phyloP scores from a whole-genome alignment of 1,140 invertebrate species.

The Aphelinus certus region DNA sequence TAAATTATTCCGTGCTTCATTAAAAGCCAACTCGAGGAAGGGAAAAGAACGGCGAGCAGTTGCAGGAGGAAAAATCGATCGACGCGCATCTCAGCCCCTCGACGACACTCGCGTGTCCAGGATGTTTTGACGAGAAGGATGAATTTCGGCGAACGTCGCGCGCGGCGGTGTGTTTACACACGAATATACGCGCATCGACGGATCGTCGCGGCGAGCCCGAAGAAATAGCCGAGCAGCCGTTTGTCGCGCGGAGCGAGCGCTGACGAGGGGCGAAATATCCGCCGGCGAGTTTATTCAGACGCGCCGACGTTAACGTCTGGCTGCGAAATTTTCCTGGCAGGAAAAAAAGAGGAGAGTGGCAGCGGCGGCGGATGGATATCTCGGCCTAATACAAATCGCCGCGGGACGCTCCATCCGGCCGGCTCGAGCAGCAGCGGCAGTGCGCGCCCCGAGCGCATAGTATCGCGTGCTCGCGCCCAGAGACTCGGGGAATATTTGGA shows the following conservation, averaged over 20 bases:
- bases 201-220: slow-evolving; percentile 35
- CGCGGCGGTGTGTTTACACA: too few relatives aligned
- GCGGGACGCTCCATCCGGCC: slow-evolving; percentile 32
- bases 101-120: too few relatives aligned
- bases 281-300: slow-evolving; percentile 24
- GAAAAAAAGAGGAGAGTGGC: slow-evolving; percentile 1
- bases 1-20: too few relatives aligned
- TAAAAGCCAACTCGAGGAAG: too few relatives aligned
- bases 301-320: neutral
- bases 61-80: too few relatives aligned
- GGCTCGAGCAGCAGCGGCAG: slow-evolving; percentile 35
- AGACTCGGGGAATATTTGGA: slow-evolving; percentile 60
- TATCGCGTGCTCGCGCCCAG: slow-evolving; percentile 40
- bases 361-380: slow-evolving; percentile 7
- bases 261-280: slow-evolving; percentile 27
- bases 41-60: too few relatives aligned
- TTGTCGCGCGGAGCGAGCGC: slow-evolving; percentile 26
- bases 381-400: slow-evolving; percentile 38
- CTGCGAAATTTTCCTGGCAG: neutral
- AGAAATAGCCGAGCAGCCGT: too few relatives aligned
- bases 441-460: neutral
- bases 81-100: too few relatives aligned
- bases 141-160: too few relatives aligned
- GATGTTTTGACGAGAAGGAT: too few relatives aligned
- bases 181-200: slow-evolving; percentile 9